Evolutionary conservation across 2,113 vertebrate genomes (phyloP), one percentile per base, ranked within the genome.

Genomic region (Psephotus haematonotus): DNA sequence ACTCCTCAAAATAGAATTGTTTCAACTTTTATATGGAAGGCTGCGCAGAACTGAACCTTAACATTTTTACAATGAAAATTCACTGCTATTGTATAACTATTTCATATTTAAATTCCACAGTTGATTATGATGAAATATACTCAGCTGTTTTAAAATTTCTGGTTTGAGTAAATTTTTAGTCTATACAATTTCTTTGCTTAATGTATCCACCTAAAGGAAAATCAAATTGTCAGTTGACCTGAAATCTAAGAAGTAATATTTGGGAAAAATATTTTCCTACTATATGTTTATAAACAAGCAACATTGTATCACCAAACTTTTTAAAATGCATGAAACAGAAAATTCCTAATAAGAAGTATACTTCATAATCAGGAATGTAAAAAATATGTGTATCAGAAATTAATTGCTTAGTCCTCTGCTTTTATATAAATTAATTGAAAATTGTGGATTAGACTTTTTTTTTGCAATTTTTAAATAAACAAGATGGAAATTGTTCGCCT

Each of bases 351-450:
- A 94, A 57, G 44, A 92, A 82, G 16, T n/a, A 29, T 78, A 87
- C 79, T 91, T 95, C 10, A 19, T 92, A 91, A 72, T 76, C 50
- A 90, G 29, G 74, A 92, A 75, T 82, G 17, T 7, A 75, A 82
- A 82, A 83, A 78, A 80, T 64, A 79, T 23, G 19, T 53, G 62
- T 41, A 63, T 90, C 69, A 69, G 63, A 90, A 69, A 80, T 68
- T 10, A 72, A 82, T 95, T 28, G 22, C 27, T 80, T 94, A 65
- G n/a, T 74, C 33, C 59, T 90, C 39, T 95, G 9, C 50, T 95
- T 97, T 87, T 52, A 71, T 94, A 72, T 49, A 84, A 96, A 87
- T 93, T 91, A 95, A 31, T 91, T 65, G 53, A 91, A 94, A 95
- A 90, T 55, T 57, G 69, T 71, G 69, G 20, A 27, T 91, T 93